These are phyloP conservation scores for Vultur gryphus DNA, from an alignment of 2,797 vertebrate genomes.

Conservation along the genomic window DNA sequence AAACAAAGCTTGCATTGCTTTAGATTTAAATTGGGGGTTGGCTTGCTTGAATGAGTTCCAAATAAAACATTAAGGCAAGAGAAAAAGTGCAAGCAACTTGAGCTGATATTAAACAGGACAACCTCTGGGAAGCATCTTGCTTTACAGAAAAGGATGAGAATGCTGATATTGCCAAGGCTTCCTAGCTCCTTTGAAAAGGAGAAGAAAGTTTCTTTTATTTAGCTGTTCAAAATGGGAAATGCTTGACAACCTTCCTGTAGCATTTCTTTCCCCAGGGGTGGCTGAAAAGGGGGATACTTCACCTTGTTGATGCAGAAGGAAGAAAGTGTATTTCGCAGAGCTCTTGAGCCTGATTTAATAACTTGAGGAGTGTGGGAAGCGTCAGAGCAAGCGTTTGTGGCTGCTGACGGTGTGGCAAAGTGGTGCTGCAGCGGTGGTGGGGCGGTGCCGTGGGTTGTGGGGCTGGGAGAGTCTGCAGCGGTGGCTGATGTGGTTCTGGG, in stretches of 20 bases:
- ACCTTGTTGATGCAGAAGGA: background rate
- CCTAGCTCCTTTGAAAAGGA: background rate
- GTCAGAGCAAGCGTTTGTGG: background rate
- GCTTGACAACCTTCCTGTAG: background rate
- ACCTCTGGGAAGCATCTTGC: constrained; percentile 32
- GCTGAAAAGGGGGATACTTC: background rate
- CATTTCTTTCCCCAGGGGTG: background rate
- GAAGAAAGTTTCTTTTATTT: background rate
- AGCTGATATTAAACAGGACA: constrained; percentile 45
- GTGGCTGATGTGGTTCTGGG: background rate
- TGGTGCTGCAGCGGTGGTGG: background rate
- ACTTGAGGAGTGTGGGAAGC: background rate
- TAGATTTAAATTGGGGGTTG: background rate
- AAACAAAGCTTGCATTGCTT: constrained; percentile 22
- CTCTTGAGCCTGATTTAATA: background rate
- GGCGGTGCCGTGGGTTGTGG: rapidly evolving
- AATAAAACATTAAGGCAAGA: constrained; percentile 12
- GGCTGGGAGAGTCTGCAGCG: rapidly evolving
- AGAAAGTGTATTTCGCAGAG: background rate
- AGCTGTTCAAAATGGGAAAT: background rate
- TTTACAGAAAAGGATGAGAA: background rate
- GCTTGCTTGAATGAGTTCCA: constrained; percentile 22
- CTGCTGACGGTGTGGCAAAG: background rate
- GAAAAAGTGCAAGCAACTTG: background rate
- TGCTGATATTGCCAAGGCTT: background rate